Base-by-base conservation (phyloP, 1,140 invertebrate genomes). In the Cyclargus thomasi region DNA sequence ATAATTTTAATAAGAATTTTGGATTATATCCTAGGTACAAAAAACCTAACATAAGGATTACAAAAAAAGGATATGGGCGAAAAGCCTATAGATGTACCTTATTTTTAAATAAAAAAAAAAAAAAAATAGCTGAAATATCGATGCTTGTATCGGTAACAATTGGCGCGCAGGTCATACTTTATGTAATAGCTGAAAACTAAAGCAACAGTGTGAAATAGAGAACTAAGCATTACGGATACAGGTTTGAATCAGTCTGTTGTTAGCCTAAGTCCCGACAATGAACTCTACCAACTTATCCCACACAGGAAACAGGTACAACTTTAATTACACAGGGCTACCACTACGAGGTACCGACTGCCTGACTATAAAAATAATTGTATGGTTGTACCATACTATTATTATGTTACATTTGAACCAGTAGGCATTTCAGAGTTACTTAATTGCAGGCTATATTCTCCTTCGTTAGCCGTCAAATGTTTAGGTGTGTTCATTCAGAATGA, bases 341-440 rank as follows among this genome's bases (percentile, higher is more conserved):
- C 3, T 8, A 47, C 39, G 3, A 11, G 14, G 11, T 47, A 39
- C 2, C 10, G 7, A 16, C 39, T 14, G 39, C 3, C 39, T 47
- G 39, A 47, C 39, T 47, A 47, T 47, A 47, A 47, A 47, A 47
- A 47, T 47, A 47, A 47, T 39, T 39, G 11, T 39, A 39, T 47
- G 39, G 39, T 47, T 47, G 39, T 1, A 47, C 39, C 39, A 47
- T 47, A 47, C 39, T 14, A 47, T 47, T 14, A 47, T 47, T 47
- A 14, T 47, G 39, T 47, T 47, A 11, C 39, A 11, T 47, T 47
- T 47, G 39, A 47, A 47, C 39, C 39, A 47, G 11, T 47, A 47
- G 39, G 39, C 39, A 47, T 47, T 47, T 47, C 2, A 47, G 14
- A 47, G 10, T 2, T 16, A 47, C 39, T 47, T 1, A 47, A 47